Percentiles rank a stretch among this genome's conserved stretches.
Evolutionary conservation across 2,113 vertebrate genomes (phyloP).

Genomic region (Alaudala cheleensis): DNA sequence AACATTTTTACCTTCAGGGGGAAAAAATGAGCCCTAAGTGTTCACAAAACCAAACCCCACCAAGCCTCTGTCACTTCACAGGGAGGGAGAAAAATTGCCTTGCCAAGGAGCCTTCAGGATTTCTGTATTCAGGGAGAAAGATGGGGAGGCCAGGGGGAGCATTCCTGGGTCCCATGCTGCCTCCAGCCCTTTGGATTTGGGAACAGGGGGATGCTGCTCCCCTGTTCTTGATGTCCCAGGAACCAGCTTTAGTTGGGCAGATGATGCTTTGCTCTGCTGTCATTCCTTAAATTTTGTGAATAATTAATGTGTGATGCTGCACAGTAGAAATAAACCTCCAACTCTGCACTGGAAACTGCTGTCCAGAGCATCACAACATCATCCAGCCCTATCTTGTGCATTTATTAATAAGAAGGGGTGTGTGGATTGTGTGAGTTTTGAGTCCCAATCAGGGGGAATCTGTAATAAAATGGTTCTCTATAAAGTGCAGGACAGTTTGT

Average conservation of each 20-base stretch:
- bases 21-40: neutral
- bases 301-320: neutral
- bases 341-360: neutral
- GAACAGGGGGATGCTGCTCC: neutral
- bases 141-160: neutral
- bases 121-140: neutral
- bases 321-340: neutral
- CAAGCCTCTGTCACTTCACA: neutral
- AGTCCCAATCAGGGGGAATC: neutral
- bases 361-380: neutral
- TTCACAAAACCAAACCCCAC: neutral
- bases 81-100: neutral
- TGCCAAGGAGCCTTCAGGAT: neutral
- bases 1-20: neutral
- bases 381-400: neutral
- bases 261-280: conserved; percentile 7
- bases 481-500: conserved; percentile 19
- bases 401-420: neutral
- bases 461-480: neutral
- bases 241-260: neutral
- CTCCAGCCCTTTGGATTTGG: neutral
- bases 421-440: neutral
- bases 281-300: conserved; percentile 6
- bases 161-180: neutral
- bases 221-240: neutral